Base-by-base conservation (phyloP, 2,888 invertebrate genomes). In the Penaeus monodon region DNA sequence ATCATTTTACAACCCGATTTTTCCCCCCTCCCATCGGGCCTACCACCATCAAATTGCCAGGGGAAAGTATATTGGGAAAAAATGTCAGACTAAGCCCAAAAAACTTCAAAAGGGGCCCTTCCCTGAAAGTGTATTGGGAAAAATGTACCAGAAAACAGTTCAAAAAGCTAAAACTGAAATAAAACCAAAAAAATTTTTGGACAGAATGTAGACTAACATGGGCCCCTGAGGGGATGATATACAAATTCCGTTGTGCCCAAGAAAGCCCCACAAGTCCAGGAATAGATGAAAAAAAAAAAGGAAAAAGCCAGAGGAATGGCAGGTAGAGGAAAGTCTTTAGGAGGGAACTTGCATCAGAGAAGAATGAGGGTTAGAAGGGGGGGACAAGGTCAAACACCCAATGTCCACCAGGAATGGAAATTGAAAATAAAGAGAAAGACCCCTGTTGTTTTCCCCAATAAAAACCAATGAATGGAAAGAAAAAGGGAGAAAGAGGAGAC, bases 181-280 rank as follows among this genome's bases (percentile, higher is more conserved):
- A 63, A 27, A 27, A 79, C 12, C 77, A 49, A 77, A 77, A 66
- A 76, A 77, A n/a, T n/a, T n/a, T n/a, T 27, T 49, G 38, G 14
- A 33, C 77, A 44, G 70, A 84, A 22, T 20, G n/a, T 12, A 81
- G 76, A 63, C 63, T 44, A 64, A 68, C 24, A 33, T 57, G n/a
- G 82, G 63, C 70, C 84, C 74, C n/a, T 65, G 74, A 49, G 78
- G 70, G 79, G 88, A 90, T 82, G 88, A 90, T 70, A 88, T 90
- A 49, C 88, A 90, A 85, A 90, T 90, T 81, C 89, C 89, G 49
- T 84, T 89, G n/a, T n/a, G 85, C 88, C 63, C 88, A 88, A 44
- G 88, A 88, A 77, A 90, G 90, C 79, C 88, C 90, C 7, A 64
- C 74, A 44, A 84, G 87, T 70, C 79, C 87, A 84, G 80, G 24